Conservation (phyloP, 2,888 invertebrate genomes). For the Aleiodes leptofemur region DNA sequence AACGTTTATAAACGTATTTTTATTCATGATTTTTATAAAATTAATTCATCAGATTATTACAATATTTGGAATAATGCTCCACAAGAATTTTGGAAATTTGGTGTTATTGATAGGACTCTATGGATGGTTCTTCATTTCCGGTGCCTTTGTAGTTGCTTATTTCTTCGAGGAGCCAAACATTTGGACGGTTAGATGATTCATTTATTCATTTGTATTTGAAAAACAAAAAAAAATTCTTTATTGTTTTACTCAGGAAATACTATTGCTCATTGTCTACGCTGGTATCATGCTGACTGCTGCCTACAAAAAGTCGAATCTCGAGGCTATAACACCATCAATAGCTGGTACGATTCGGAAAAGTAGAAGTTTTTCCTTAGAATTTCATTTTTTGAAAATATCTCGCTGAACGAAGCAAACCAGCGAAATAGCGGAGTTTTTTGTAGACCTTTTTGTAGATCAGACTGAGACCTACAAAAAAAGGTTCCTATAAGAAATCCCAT, state of each 20-base stretch:
- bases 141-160: conserved; percentile 51
- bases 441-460: too few species aligned
- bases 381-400: too few species aligned
- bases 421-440: too few species aligned
- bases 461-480: too few species aligned
- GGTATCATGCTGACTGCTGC: conserved; percentile 49
- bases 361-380: too few species aligned
- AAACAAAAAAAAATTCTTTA: neutral
- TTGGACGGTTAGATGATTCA: conserved; percentile 51
- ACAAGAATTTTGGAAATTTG: conserved; percentile 18
- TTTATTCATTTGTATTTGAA: conserved; percentile 4
- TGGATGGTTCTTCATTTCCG: conserved; percentile 55
- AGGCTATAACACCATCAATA: conserved; percentile 44
- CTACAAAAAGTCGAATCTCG: conserved; percentile 32
- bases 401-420: too few species aligned
- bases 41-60: conserved; percentile 45
- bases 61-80: conserved; percentile 46
- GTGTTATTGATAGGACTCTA: conserved; percentile 49
- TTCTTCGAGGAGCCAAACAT: conserved; percentile 53
- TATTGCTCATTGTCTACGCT: conserved; percentile 49
- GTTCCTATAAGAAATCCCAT: too few species aligned
- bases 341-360: conserved; percentile 34
- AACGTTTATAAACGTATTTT: neutral
- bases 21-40: neutral
- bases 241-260: conserved; percentile 48